phyloP scores from a whole-genome alignment of 2,888 invertebrate genomes.

The Ochropleura leucogaster region DNA sequence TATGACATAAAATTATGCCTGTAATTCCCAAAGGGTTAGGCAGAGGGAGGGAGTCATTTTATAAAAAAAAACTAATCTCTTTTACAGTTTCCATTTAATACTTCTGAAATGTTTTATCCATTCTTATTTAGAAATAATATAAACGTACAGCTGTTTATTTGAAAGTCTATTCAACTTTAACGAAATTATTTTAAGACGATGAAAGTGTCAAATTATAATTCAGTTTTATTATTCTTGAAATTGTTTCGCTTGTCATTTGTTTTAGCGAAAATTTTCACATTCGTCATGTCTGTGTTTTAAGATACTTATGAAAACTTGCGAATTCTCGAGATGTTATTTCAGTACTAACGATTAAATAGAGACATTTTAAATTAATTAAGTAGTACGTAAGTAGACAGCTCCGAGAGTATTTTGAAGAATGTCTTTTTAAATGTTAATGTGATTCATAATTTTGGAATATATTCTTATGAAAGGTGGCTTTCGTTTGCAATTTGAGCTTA shows the following conservation, averaged over 20 bases:
- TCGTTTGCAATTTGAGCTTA: not conserved
- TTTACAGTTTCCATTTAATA: constrained; percentile 13
- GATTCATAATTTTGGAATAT: not conserved
- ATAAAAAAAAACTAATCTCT: constrained; percentile 1
- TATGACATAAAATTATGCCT: not conserved
- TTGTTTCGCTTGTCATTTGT: constrained; percentile 43
- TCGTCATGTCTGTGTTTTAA: constrained; percentile 35
- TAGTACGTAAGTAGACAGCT: constrained; percentile 6
- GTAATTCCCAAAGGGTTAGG: too few relatives aligned
- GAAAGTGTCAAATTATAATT: constrained; percentile 44
- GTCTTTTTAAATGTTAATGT: constrained; percentile 2
- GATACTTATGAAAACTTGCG: constrained; percentile 32
- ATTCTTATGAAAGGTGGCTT: not conserved
- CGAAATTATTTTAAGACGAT: constrained; percentile 41
- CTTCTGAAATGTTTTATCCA: constrained; percentile 4
- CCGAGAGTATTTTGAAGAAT: constrained; percentile 9
- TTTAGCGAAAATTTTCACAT: constrained; percentile 38
- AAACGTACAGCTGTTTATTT: constrained; percentile 31
- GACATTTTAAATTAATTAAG: constrained; percentile 44
- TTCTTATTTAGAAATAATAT: constrained; percentile 29
- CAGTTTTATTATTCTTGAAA: constrained; percentile 40
- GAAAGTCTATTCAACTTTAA: constrained; percentile 24
- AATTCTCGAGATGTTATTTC: constrained; percentile 26
- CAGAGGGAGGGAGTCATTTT: too few relatives aligned
- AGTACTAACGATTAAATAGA: constrained; percentile 29